Conservation (phyloP, 2,888 invertebrate genomes). For the Cephus rjabovi region DNA sequence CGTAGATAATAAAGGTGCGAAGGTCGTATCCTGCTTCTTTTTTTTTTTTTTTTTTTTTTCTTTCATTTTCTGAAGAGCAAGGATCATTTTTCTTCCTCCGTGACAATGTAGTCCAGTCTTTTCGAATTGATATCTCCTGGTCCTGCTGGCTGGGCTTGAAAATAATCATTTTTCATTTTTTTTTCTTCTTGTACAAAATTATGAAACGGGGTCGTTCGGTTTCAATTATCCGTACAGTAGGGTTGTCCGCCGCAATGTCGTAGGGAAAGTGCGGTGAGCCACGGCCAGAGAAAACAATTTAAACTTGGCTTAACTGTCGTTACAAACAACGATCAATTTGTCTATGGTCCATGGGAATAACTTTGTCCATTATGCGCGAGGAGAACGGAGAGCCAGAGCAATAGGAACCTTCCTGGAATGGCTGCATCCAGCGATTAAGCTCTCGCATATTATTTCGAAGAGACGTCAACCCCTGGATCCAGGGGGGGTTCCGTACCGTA, state of each 20-base stretch:
- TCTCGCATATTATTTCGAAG: neutral
- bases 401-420: neutral
- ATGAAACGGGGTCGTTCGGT: neutral
- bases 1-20: neutral
- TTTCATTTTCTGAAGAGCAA: neutral
- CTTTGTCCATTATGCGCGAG: slow-evolving; percentile 25
- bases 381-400: neutral
- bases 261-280: neutral
- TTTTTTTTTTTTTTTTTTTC: no score
- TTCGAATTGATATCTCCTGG: neutral
- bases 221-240: neutral
- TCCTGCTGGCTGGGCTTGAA: neutral
- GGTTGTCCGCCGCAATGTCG: neutral
- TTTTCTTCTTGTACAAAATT: neutral
- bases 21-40: neutral
- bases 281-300: slow-evolving; percentile 19
- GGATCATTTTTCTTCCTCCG: neutral
- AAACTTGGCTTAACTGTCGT: slow-evolving; percentile 25
- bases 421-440: neutral
- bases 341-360: slow-evolving; percentile 13
- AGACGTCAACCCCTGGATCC: neutral
- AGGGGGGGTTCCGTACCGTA: neutral
- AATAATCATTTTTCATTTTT: neutral
- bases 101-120: neutral
- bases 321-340: slow-evolving; percentile 23